Evolutionary conservation across 2,888 invertebrate genomes (phyloP).

Genomic region (Diploptera punctata): DNA sequence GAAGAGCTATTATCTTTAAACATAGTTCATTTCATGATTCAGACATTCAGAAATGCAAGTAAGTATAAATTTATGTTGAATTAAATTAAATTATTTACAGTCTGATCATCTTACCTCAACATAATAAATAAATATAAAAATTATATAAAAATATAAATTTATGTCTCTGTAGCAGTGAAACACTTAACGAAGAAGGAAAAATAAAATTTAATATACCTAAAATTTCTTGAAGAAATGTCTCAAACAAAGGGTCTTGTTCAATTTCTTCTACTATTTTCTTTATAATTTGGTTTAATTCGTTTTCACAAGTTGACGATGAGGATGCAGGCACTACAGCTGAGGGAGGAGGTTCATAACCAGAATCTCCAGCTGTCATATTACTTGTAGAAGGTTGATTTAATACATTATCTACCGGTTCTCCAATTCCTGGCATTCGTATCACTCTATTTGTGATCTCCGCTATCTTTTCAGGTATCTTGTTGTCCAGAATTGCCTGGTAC

Average conservation of each 20-base stretch:
- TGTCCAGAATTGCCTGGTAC: slow-evolving; percentile 58
- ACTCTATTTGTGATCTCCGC: slow-evolving; percentile 62
- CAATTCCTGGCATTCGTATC: slow-evolving; percentile 38
- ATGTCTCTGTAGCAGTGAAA: too few species aligned
- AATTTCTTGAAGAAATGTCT: slow-evolving; percentile 57
- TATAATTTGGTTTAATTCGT: slow-evolving; percentile 57
- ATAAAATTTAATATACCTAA: slow-evolving; percentile 49
- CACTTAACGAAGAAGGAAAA: too few species aligned
- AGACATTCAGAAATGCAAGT: too few species aligned
- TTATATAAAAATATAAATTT: too few species aligned
- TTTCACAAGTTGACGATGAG: not conserved
- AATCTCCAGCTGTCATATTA: not conserved
- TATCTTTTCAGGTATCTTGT: slow-evolving; percentile 59
- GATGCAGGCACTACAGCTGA: not conserved
- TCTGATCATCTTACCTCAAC: too few species aligned
- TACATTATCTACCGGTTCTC: not conserved
- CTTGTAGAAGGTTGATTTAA: slow-evolving; percentile 1
- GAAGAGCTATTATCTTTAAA: too few species aligned
- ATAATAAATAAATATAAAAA: too few species aligned
- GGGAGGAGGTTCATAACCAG: slow-evolving; percentile 18
- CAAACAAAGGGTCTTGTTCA: slow-evolving; percentile 60
- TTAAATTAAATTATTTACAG: too few species aligned
- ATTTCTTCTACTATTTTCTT: slow-evolving; percentile 60
- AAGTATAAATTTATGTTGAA: too few species aligned
- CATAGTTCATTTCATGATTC: too few species aligned